Conservation (phyloP, 2,113 vertebrate genomes). For the Eretmochelys imbricata region DNA sequence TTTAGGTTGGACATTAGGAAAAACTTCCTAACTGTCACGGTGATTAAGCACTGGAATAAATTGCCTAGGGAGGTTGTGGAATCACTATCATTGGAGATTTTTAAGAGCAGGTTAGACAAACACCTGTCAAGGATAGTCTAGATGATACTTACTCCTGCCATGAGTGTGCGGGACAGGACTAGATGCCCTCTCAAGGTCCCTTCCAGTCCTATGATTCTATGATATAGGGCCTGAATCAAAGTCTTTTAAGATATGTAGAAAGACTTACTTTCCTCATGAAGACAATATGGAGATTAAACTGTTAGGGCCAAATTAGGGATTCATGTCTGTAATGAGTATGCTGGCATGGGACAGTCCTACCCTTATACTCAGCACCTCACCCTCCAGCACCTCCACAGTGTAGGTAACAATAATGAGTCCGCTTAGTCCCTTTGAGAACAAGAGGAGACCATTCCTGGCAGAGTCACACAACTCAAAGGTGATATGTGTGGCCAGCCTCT, state of each 20-base stretch:
- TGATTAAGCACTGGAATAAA: too few species aligned
- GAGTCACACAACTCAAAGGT: background rate
- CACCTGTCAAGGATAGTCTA: too few species aligned
- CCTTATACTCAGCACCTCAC: background rate
- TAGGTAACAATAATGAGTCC: accelerated
- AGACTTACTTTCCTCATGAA: background rate
- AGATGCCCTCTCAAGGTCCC: too few species aligned
- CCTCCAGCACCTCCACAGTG: accelerated
- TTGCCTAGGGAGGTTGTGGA: too few species aligned
- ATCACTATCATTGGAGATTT: too few species aligned
- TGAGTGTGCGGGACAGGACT: too few species aligned
- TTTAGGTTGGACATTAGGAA: too few species aligned
- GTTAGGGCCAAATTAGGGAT: background rate
- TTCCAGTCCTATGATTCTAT: too few species aligned
- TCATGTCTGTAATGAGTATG: accelerated
- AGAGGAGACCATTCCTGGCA: background rate
- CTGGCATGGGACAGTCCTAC: background rate
- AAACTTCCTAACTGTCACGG: too few species aligned
- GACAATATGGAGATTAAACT: background rate
- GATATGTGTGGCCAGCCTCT: background rate
- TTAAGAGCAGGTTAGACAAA: too few species aligned
- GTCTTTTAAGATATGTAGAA: background rate
- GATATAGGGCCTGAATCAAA: background rate
- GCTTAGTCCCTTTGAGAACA: background rate
- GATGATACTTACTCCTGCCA: too few species aligned